These are phyloP conservation scores for Malurus melanocephalus DNA, from an alignment of 2,113 vertebrate genomes.

Conservation along the genomic window DNA sequence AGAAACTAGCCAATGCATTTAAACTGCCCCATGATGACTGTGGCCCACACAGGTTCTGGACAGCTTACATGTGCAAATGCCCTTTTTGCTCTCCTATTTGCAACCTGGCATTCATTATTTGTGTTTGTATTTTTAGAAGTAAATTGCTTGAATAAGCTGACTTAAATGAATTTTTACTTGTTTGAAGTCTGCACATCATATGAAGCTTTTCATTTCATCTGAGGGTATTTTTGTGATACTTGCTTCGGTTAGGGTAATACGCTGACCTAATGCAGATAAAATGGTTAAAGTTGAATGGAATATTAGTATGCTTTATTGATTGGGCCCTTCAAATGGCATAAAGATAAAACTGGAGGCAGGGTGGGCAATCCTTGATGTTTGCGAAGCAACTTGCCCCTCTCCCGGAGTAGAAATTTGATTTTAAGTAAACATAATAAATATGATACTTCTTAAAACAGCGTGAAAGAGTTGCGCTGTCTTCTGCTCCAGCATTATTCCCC, in stretches of 20 bases:
- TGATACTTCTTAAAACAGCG: fast-evolving
- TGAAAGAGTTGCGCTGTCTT: not conserved
- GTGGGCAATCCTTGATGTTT: not conserved
- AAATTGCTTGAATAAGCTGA: not conserved
- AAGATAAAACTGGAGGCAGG: not conserved
- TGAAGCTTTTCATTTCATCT: not conserved
- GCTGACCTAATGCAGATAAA: not conserved
- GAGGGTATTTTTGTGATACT: not conserved
- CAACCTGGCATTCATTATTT: not conserved
- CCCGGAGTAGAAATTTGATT: not conserved
- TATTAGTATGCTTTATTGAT: not conserved
- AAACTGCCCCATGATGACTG: not conserved
- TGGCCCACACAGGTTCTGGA: not conserved
- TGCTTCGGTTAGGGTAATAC: not conserved
- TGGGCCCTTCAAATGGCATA: not conserved
- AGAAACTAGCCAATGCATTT: conserved; percentile 1
- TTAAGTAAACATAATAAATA: not conserved
- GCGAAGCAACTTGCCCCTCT: not conserved
- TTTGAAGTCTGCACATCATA: not conserved
- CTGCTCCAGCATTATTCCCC: not conserved
- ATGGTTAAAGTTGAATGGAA: not conserved
- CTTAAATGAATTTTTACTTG: not conserved
- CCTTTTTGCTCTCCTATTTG: not conserved
- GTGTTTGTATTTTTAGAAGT: not conserved
- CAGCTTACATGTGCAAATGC: not conserved